A percentile compares a stretch with the other conserved stretches of the same genome.
Evolutionary conservation across 2,113 vertebrate species (phyloP).

Genomic region (Etheostoma spectabile): DNA sequence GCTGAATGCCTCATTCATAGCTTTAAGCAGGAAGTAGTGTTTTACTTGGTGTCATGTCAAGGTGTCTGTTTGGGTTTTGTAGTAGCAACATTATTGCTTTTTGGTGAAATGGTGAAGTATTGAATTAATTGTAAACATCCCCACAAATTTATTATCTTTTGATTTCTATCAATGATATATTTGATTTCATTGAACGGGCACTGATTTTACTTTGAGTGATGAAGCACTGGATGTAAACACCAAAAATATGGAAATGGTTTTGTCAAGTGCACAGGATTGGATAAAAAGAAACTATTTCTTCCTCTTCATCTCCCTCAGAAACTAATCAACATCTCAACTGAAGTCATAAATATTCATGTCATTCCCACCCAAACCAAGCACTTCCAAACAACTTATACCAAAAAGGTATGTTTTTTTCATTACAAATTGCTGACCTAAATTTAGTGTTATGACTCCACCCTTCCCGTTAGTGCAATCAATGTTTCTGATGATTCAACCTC

Average conservation of each 20-base stretch:
- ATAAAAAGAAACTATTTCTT: slow-evolving; percentile 38
- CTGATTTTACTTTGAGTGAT: slow-evolving; percentile 43
- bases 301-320: slow-evolving; percentile 83
- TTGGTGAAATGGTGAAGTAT: background rate
- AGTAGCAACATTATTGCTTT: background rate
- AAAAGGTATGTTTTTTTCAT: slow-evolving; percentile 84
- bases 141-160: slow-evolving; percentile 10
- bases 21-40: background rate
- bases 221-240: slow-evolving; percentile 36
- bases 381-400: slow-evolving; percentile 91
- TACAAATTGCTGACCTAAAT: slow-evolving; percentile 31
- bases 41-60: background rate
- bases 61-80: background rate
- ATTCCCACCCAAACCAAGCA: slow-evolving; percentile 91
- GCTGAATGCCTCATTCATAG: background rate
- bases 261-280: slow-evolving; percentile 51
- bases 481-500: slow-evolving; percentile 22
- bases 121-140: slow-evolving; percentile 4
- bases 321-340: slow-evolving; percentile 90
- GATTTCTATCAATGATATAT: slow-evolving; percentile 11
- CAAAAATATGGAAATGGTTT: slow-evolving; percentile 34
- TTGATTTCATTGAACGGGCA: slow-evolving; percentile 44
- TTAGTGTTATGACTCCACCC: slow-evolving; percentile 5
- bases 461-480: slow-evolving; percentile 17
- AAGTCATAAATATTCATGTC: slow-evolving; percentile 87